Conservation (phyloP, 2,888 invertebrate species). For the Eledona agricola region DNA sequence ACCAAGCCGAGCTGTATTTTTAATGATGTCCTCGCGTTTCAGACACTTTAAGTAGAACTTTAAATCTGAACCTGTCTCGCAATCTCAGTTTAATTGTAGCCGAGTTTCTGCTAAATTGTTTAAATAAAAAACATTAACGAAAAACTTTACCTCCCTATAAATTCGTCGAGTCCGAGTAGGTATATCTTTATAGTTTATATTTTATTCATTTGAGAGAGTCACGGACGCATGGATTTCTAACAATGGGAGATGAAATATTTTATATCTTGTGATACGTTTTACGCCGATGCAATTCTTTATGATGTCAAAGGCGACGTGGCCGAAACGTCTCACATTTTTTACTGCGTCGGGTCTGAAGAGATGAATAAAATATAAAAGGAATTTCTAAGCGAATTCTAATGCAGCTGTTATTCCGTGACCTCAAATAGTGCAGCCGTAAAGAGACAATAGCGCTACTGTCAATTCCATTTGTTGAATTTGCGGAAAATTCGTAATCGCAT, state of each 20-base stretch:
- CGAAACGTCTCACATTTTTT: conserved; percentile 41
- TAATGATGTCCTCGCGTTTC: no score
- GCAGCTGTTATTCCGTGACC: conserved; percentile 5
- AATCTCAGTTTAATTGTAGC: no score
- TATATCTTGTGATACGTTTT: conserved; percentile 35
- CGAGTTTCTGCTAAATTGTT: no score
- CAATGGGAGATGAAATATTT: conserved; percentile 40
- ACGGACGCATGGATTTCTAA: conserved; percentile 35
- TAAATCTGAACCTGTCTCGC: no score
- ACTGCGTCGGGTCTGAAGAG: conserved; percentile 48
- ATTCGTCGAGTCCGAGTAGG: conserved; percentile 32
- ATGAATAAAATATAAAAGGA: conserved; percentile 49
- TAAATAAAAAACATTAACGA: neutral
- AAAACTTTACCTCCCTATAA: conserved; percentile 20
- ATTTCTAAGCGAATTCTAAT: conserved; percentile 31
- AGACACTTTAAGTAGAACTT: no score
- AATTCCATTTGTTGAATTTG: conserved; percentile 24
- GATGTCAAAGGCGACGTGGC: conserved; percentile 36
- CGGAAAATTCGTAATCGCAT: conserved; percentile 16
- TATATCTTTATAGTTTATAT: conserved; percentile 24
- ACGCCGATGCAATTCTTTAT: conserved; percentile 37
- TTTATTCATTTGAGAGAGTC: conserved; percentile 33
- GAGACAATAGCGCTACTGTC: conserved; percentile 25
- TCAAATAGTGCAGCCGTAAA: conserved; percentile 8
- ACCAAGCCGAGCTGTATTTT: no score